Evolutionary conservation across 2,888 invertebrate genomes (phyloP).

Genomic region (Drosophila affinis): DNA sequence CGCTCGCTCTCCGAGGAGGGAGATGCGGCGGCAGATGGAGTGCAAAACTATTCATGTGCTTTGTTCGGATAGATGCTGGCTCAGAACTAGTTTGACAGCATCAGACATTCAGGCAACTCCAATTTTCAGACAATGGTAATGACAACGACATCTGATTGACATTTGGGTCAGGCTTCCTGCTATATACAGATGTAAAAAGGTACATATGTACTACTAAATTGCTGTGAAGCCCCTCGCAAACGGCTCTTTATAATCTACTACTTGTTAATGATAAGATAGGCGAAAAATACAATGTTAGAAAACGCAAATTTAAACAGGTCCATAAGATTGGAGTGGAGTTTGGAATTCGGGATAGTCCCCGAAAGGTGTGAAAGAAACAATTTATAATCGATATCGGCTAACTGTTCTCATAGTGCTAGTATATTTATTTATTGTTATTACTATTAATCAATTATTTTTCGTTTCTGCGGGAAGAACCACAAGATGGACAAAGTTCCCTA

Average conservation of each 20-base stretch:
- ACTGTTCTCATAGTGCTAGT: too few species aligned
- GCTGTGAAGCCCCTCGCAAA: not conserved
- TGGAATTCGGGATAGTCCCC: not conserved
- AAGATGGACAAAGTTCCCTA: too few species aligned
- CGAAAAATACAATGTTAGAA: not conserved
- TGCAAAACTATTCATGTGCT: conserved; percentile 36
- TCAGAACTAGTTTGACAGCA: conserved; percentile 45
- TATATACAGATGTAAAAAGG: conserved; percentile 2
- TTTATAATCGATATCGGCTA: too few species aligned
- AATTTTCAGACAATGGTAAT: conserved; percentile 48
- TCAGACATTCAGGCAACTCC: conserved; percentile 38
- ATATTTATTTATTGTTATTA: too few species aligned
- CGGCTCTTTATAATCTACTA: not conserved
- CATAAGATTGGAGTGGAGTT: not conserved
- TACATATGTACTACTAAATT: not conserved
- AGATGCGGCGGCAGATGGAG: conserved; percentile 4
- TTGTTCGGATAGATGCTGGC: conserved; percentile 5
- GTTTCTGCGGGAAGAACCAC: too few species aligned
- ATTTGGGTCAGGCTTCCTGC: conserved; percentile 65
- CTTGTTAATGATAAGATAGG: not conserved
- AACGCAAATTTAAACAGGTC: not conserved
- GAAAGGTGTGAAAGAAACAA: too few species aligned
- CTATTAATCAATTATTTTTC: too few species aligned
- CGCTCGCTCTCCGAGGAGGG: not conserved
- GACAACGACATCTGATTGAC: conserved; percentile 66